Evolutionary conservation across 1,140 invertebrate species (phyloP).

Genomic region (Palaemon carinicauda): DNA sequence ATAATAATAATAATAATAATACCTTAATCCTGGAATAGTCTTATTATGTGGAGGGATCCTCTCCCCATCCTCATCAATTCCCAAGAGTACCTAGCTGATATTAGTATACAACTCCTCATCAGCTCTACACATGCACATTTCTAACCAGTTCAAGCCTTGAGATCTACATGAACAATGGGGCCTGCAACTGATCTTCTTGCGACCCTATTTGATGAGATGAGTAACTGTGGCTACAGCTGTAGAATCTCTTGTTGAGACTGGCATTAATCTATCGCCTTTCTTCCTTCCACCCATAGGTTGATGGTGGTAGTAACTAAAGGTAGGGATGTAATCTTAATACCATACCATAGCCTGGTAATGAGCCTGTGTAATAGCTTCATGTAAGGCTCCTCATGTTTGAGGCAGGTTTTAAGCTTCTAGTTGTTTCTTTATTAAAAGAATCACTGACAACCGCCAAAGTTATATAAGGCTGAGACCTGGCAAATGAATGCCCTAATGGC

Average conservation of each 20-base stretch:
- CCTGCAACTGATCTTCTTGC: conserved; percentile 20
- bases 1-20: too few relatives aligned
- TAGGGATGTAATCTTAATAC: conserved; percentile 5
- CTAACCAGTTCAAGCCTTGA: neutral
- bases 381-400: conserved; percentile 11
- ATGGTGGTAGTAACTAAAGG: conserved; percentile 8
- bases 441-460: conserved; percentile 3
- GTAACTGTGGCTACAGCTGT: conserved; percentile 5
- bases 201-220: conserved; percentile 6
- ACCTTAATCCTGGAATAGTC: too few relatives aligned
- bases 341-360: conserved; percentile 22
- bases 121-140: conserved; percentile 4
- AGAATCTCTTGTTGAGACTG: conserved; percentile 5
- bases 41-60: too few relatives aligned
- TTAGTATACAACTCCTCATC: too few relatives aligned
- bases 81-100: too few relatives aligned
- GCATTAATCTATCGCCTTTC: neutral
- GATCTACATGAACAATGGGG: conserved; percentile 19
- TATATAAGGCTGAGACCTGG: conserved; percentile 8
- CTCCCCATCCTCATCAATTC: too few relatives aligned
- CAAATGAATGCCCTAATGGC: conserved; percentile 17
- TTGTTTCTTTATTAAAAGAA: conserved; percentile 23
- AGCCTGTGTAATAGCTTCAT: conserved; percentile 14
- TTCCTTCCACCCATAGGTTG: too few relatives aligned
- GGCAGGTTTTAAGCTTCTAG: conserved; percentile 26